Percentiles rank a stretch among this genome's conserved stretches.
These are phyloP conservation scores for Lacerta agilis DNA, from an alignment of 2,797 vertebrate genomes.

Conservation along the genomic window DNA sequence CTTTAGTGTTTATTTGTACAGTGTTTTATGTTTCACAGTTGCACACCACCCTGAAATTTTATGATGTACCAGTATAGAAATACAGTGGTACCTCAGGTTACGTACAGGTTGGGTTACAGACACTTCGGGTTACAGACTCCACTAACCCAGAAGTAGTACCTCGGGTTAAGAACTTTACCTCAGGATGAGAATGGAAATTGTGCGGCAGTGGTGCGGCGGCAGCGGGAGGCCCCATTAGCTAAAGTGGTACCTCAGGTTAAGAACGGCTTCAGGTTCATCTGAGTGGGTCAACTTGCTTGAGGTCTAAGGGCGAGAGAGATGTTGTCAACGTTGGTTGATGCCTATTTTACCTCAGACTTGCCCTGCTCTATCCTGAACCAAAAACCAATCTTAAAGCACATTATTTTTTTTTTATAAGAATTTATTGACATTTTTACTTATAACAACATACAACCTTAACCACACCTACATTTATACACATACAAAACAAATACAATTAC, in stretches of 20 bases:
- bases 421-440: no score
- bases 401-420: no score
- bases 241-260: no score
- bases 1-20: background rate
- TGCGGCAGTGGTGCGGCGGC: rapidly evolving
- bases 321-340: background rate
- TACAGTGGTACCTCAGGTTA: background rate
- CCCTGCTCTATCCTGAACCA: background rate
- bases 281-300: background rate
- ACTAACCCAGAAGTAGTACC: no score
- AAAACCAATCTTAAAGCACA: background rate
- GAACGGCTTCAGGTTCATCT: no score
- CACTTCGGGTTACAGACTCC: background rate
- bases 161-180: no score
- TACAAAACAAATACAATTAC: no score
- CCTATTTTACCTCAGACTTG: background rate
- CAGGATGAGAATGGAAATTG: no score
- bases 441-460: no score
- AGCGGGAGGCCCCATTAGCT: no score
- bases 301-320: background rate
- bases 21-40: background rate
- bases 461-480: no score
- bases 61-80: background rate
- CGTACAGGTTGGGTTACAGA: background rate
- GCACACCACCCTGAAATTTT: background rate